Conservation (phyloP, 2,797 vertebrate genomes). For the Amblyraja radiata region DNA sequence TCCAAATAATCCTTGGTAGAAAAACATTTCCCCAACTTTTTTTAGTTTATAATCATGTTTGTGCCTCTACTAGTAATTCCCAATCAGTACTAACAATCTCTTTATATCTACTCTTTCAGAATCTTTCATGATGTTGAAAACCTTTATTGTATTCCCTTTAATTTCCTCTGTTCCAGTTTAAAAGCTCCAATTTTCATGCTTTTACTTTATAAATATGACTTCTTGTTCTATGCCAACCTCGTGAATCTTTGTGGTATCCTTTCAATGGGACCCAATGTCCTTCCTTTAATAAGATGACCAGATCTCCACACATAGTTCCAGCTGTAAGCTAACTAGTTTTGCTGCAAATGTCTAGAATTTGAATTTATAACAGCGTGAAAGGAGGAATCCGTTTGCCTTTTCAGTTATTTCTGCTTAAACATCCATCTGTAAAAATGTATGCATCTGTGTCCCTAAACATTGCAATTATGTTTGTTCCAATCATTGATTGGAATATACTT, state of each 20-base stretch:
- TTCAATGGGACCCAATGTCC: constrained; percentile 17
- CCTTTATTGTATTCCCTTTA: constrained; percentile 19
- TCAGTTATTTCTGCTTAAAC: not conserved
- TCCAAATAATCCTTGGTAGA: not conserved
- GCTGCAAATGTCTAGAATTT: not conserved
- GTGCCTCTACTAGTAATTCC: not conserved
- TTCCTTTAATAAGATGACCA: not conserved
- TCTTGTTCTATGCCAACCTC: constrained; percentile 2
- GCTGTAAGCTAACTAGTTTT: not conserved
- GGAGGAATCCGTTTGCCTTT: not conserved
- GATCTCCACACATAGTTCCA: not conserved
- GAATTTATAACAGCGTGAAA: not conserved
- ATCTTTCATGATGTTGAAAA: not conserved
- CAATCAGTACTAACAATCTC: not conserved
- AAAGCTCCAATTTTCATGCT: not conserved
- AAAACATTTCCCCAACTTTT: not conserved
- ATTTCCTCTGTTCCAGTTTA: constrained; percentile 19
- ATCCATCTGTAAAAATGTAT: not conserved
- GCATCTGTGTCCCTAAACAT: not conserved
- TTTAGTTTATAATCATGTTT: not conserved
- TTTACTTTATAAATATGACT: not conserved
- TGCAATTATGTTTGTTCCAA: not conserved
- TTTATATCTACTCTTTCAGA: not conserved
- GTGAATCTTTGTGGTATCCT: constrained; percentile 17
- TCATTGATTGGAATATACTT: not conserved